These are phyloP conservation scores for Abrostola triplasia DNA, from an alignment of 2,888 invertebrate genomes.

Conservation along the genomic window DNA sequence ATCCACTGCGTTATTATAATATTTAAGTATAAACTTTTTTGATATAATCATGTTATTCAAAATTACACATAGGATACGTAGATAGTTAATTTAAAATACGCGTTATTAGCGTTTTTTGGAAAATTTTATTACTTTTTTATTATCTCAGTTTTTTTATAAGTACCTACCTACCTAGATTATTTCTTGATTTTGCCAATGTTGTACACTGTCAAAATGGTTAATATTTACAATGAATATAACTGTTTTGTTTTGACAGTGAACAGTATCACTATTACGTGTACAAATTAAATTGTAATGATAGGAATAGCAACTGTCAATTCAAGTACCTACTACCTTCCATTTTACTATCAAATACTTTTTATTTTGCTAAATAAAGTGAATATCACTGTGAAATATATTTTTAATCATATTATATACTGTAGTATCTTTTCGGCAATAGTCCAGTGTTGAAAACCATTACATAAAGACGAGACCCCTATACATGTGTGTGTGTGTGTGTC, in stretches of 20 bases:
- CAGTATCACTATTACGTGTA: slow-evolving; percentile 39
- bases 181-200: slow-evolving; percentile 13
- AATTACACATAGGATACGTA: slow-evolving; percentile 30
- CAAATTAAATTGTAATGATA: slow-evolving; percentile 35
- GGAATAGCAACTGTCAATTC: neutral
- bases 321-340: too few species aligned
- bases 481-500: too few species aligned
- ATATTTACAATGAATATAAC: slow-evolving; percentile 30
- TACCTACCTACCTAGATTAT: slow-evolving; percentile 2
- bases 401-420: neutral
- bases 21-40: slow-evolving; percentile 8
- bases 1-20: slow-evolving; percentile 7
- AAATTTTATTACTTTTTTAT: slow-evolving; percentile 17
- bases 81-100: slow-evolving; percentile 14
- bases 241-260: slow-evolving; percentile 50
- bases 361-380: neutral
- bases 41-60: slow-evolving; percentile 10
- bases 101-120: slow-evolving; percentile 21
- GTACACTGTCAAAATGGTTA: slow-evolving; percentile 49
- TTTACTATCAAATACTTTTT: neutral
- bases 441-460: too few species aligned
- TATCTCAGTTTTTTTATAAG: slow-evolving; percentile 28
- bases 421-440: too few species aligned
- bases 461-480: too few species aligned
- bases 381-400: neutral